These are phyloP conservation scores for Scolopax rusticola DNA, from an alignment of 2,797 vertebrate genomes.

Conservation along the genomic window DNA sequence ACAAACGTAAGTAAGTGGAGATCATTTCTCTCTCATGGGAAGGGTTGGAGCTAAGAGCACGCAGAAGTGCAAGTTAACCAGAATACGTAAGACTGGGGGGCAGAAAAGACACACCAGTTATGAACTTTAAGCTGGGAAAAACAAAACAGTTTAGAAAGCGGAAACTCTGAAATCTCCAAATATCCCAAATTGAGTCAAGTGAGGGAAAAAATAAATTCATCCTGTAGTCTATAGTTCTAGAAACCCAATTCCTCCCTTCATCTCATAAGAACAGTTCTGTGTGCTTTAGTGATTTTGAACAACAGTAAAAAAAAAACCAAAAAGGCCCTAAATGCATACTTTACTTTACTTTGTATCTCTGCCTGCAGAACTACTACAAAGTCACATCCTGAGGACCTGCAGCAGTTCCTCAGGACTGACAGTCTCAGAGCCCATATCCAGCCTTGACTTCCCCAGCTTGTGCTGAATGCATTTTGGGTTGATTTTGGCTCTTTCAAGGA, in stretches of 20 bases:
- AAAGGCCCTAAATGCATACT: background rate
- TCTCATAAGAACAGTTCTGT: background rate
- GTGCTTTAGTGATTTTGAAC: background rate
- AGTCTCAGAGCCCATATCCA: background rate
- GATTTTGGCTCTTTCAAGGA: background rate
- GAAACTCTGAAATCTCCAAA: background rate
- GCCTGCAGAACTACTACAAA: background rate
- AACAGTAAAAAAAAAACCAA: background rate
- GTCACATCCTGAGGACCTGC: background rate
- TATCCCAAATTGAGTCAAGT: background rate
- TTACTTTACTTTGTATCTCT: background rate
- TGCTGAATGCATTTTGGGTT: background rate
- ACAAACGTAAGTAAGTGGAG: rapidly evolving
- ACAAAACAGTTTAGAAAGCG: background rate
- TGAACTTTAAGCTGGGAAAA: background rate
- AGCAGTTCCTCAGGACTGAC: background rate
- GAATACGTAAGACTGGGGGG: background rate
- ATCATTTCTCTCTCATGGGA: background rate
- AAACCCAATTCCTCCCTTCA: background rate
- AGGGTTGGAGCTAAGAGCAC: background rate
- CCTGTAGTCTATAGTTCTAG: background rate
- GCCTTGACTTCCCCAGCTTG: background rate
- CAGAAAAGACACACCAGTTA: background rate
- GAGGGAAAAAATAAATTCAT: background rate
- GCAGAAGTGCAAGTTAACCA: background rate